phyloP scores from a whole-genome alignment of 2,888 invertebrate species.

The Flexamia atlantica region DNA sequence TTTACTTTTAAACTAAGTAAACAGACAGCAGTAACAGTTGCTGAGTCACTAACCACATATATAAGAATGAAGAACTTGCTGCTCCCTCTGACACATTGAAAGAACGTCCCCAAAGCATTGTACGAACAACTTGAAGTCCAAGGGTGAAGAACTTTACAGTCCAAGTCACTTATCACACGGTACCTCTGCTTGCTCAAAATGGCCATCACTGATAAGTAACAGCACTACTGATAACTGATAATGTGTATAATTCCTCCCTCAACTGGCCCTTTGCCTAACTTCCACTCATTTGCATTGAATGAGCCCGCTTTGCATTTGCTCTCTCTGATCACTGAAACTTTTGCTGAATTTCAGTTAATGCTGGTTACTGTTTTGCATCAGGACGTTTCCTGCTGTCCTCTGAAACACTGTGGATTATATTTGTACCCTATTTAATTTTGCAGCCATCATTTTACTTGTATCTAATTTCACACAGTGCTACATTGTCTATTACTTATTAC shows the following conservation, averaged over 20 bases:
- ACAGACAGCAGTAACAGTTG: not conserved
- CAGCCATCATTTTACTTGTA: too few species aligned
- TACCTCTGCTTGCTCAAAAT: conserved; percentile 77
- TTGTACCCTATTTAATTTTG: too few species aligned
- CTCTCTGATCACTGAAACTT: not conserved
- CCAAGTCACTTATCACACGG: conserved; percentile 73
- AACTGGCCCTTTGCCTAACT: not conserved
- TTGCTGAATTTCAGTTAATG: not conserved
- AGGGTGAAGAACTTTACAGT: conserved; percentile 77
- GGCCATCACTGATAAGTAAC: conserved; percentile 73
- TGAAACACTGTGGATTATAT: too few species aligned
- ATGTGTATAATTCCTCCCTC: not conserved
- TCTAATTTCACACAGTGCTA: too few species aligned
- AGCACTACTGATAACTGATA: not conserved
- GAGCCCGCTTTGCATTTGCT: conserved; percentile 4
- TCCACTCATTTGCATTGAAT: conserved; percentile 45
- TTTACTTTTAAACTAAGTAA: too few species aligned
- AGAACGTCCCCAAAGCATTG: conserved; percentile 72
- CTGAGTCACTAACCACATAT: conserved; percentile 62
- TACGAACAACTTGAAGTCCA: conserved; percentile 77
- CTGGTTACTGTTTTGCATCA: too few species aligned
- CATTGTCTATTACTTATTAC: too few species aligned
- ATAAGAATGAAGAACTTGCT: conserved; percentile 61
- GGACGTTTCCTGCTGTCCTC: too few species aligned
- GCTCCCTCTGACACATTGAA: conserved; percentile 46